phyloP scores from a whole-genome alignment of 1,140 invertebrate genomes.

The Camponotus vicinus region DNA sequence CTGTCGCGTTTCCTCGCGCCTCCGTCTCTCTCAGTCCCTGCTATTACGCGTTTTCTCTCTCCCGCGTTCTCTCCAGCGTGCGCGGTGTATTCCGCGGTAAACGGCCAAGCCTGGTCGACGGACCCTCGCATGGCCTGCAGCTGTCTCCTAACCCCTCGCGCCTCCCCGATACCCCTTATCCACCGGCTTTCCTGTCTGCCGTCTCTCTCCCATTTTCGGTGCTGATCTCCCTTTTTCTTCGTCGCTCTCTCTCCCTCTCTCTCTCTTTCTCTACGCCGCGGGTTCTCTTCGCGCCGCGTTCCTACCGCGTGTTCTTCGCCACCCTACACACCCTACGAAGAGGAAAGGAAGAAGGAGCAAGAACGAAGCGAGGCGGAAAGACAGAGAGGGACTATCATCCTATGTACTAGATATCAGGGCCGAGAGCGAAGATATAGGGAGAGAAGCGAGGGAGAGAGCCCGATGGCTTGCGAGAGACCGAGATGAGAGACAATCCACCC shows the following conservation, averaged over 20 bases:
- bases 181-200: slow-evolving; percentile 39
- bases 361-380: slow-evolving; percentile 53
- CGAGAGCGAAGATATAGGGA: slow-evolving; percentile 23
- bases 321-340: slow-evolving; percentile 63
- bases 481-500: slow-evolving; percentile 65
- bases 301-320: slow-evolving; percentile 66
- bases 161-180: slow-evolving; percentile 41
- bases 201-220: slow-evolving; percentile 54
- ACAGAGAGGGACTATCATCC: slow-evolving; percentile 57
- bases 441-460: slow-evolving; percentile 17
- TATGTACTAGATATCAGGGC: slow-evolving; percentile 67
- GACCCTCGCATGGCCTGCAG: slow-evolving; percentile 82
- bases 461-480: slow-evolving; percentile 32
- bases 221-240: slow-evolving; percentile 47
- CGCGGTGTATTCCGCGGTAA: slow-evolving; percentile 78
- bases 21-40: background rate
- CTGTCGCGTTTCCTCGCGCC: background rate
- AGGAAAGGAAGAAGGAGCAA: slow-evolving; percentile 47
- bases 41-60: slow-evolving; percentile 30
- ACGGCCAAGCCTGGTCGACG: slow-evolving; percentile 76
- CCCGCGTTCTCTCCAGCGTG: slow-evolving; percentile 14
- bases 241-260: slow-evolving; percentile 17
- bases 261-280: slow-evolving; percentile 29
- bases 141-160: slow-evolving; percentile 78
- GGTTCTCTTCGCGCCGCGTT: slow-evolving; percentile 34